Percentiles rank a stretch among this genome's conserved stretches.
Evolutionary conservation across 2,113 vertebrate genomes (phyloP).

Genomic region (Heliornis fulica): DNA sequence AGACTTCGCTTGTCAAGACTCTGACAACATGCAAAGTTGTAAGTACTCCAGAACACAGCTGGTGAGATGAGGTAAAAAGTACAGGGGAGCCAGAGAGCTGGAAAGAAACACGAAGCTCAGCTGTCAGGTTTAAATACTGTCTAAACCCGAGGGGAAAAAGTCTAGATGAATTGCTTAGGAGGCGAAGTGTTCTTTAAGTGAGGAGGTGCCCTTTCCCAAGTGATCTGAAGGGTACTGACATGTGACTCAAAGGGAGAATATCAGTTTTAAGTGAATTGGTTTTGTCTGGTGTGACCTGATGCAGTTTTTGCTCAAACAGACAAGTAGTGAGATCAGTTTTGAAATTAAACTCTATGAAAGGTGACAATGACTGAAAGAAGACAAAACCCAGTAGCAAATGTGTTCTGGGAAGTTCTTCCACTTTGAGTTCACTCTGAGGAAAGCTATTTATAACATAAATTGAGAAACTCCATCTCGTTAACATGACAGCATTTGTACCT

Average conservation of each 20-base stretch:
- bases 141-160: background rate
- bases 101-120: background rate
- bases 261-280: background rate
- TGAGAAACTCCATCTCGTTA: slow-evolving; percentile 10
- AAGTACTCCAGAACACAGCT: background rate
- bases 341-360: background rate
- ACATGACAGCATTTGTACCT: background rate
- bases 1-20: background rate
- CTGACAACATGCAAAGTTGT: background rate
- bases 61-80: background rate
- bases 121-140: background rate
- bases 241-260: background rate
- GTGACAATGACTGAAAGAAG: background rate
- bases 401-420: background rate
- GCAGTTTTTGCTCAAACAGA: background rate
- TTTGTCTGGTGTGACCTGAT: background rate
- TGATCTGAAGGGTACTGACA: background rate
- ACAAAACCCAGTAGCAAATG: background rate
- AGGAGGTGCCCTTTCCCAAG: background rate
- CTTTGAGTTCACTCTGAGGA: background rate
- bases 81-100: background rate
- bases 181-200: background rate
- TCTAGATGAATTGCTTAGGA: background rate
- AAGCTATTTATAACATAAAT: slow-evolving; percentile 3
- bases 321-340: background rate